Evolutionary conservation across 2,113 vertebrate species (phyloP).

Genomic region (Thamnaconus septentrionalis): DNA sequence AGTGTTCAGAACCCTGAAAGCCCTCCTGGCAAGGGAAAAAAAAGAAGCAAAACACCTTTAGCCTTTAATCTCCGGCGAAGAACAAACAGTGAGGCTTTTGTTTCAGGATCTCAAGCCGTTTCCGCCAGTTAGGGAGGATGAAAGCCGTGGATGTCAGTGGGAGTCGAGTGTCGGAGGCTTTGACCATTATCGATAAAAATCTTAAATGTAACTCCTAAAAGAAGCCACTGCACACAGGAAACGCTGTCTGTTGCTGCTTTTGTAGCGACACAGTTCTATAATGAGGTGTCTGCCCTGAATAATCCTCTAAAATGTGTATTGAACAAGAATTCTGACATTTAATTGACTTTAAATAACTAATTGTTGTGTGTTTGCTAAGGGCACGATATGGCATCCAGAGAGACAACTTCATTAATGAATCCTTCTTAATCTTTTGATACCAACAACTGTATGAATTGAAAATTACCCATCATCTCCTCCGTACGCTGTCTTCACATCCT

Average conservation of each 20-base stretch:
- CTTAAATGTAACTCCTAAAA: background rate
- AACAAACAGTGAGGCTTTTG: slow-evolving; percentile 46
- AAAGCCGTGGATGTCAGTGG: slow-evolving; percentile 33
- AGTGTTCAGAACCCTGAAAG: slow-evolving; percentile 34
- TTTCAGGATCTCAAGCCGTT: slow-evolving; percentile 34
- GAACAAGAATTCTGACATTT: too few relatives aligned
- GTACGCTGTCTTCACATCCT: slow-evolving; percentile 48
- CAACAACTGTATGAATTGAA: too few relatives aligned
- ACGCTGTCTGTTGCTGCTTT: too few relatives aligned
- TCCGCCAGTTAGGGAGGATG: slow-evolving; percentile 26
- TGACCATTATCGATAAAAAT: slow-evolving; percentile 39
- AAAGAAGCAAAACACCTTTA: slow-evolving; percentile 10
- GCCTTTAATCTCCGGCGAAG: slow-evolving; percentile 34
- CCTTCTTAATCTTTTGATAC: too few relatives aligned
- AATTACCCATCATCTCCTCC: slow-evolving; percentile 38
- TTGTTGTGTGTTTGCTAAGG: too few relatives aligned
- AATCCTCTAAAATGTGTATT: too few relatives aligned
- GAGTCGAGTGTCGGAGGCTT: slow-evolving; percentile 27
- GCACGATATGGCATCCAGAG: too few relatives aligned
- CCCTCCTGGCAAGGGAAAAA: background rate
- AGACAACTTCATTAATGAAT: background rate
- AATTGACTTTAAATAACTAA: too few relatives aligned
- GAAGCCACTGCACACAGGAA: background rate
- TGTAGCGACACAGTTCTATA: too few relatives aligned
- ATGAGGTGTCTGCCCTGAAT: too few relatives aligned